Evolutionary conservation across 2,113 vertebrate species (phyloP), one percentile per base, ranked within the genome.

Genomic region (Hemibagrus wyckioides): DNA sequence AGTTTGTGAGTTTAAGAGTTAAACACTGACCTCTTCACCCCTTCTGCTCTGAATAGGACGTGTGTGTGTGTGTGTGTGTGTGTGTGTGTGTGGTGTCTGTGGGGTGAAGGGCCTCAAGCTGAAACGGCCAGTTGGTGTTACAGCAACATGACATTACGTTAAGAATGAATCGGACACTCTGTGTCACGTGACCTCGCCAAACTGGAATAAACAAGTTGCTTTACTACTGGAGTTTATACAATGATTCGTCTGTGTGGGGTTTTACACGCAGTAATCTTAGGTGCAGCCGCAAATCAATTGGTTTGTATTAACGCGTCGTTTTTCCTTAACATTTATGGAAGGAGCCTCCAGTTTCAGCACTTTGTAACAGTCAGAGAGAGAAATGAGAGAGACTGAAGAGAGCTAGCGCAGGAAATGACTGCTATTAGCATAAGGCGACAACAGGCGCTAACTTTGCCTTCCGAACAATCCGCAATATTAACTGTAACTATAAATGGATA

Each of bases 11-110:
- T 80, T 21, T 54, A 80, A 80, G 80, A 80, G 86, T 86, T 83
- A 44, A 76, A 50, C 84, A 59, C 82, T 90, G 87, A 86, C 59
- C 84, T 87, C 86, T 88, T 81, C 67, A 86, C 80, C 89, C 73
- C 59, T 73, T 63, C 11, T 44, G 21, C 69, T 69, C 14, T 86
- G 83, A 90, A 88, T 63, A 73, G 76, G 73, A 36, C 36, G 36
- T 39, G 75, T 44, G 54, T 48, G 44, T 48, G 44, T 3, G 44
- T 0, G 44, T 48, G 44, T 48, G 44, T 48, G 44, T 48, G 44
- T 48, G 44, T 3, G 44, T 0, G 44, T 48, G 44, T 48, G 44
- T 48, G 44, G 44, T 48, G 44, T 2, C 6, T 36, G 10, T 8
- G 48, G 50, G 41, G 52, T 56, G 17, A 82, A 71, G 63, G 39